Conservation (phyloP, 2,113 vertebrate species). For the Beaufortia kweichowensis region DNA sequence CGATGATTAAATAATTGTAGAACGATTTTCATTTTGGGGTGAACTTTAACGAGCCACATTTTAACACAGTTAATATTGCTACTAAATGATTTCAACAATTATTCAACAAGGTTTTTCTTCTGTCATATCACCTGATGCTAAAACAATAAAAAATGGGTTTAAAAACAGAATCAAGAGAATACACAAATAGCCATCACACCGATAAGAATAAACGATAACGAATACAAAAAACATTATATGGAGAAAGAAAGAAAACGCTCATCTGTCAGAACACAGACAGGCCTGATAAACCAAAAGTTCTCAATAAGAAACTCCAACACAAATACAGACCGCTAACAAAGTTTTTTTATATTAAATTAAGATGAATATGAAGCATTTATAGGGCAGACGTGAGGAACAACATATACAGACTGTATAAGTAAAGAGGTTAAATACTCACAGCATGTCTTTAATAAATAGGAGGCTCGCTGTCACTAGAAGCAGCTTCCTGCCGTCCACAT, state of each 20-base stretch:
- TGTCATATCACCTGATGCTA: too few relatives aligned
- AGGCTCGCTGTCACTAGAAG: conserved; percentile 54
- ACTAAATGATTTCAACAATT: neutral
- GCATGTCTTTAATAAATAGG: conserved; percentile 45
- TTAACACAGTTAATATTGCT: conserved; percentile 1
- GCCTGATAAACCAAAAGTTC: conserved; percentile 30
- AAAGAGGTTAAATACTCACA: conserved; percentile 51
- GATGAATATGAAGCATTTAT: neutral
- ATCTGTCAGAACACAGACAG: conserved; percentile 34
- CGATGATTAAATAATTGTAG: too few relatives aligned
- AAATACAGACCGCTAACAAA: neutral
- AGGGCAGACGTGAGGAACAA: conserved; percentile 16
- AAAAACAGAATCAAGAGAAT: neutral
- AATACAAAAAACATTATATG: neutral
- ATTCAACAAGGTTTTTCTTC: too few relatives aligned
- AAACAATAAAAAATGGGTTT: too few relatives aligned
- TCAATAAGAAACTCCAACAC: neutral
- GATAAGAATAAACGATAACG: neutral
- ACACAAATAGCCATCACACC: neutral
- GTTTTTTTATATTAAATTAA: too few relatives aligned
- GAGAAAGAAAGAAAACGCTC: neutral
- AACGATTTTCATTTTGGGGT: too few relatives aligned
- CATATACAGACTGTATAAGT: conserved; percentile 12
- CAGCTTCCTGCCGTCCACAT: conserved; percentile 55
- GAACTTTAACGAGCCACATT: conserved; percentile 1